Evolutionary conservation across 64 coral and sea anemone genomes (phyloP).

Genomic region (Dendronephthya gigantea): DNA sequence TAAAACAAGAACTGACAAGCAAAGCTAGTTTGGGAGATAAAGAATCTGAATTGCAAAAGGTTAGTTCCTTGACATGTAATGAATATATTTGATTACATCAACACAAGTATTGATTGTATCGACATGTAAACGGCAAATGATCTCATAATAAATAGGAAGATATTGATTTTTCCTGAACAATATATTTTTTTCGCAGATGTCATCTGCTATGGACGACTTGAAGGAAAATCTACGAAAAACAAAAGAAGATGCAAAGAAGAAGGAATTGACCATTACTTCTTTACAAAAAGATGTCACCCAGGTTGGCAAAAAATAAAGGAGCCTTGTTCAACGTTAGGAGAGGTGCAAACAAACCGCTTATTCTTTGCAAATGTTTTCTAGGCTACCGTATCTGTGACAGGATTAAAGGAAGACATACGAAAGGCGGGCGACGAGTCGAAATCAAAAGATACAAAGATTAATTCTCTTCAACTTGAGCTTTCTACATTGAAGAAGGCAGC

Average conservation of each 20-base stretch:
- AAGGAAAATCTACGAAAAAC: not conserved
- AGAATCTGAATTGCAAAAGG: not conserved
- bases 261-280: not conserved
- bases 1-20: not conserved
- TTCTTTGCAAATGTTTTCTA: not conserved
- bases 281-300: not conserved
- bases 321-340: no score
- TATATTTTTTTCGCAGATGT: not conserved
- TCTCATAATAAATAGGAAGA: not conserved
- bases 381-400: not conserved
- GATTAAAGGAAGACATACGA: not conserved
- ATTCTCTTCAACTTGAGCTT: not conserved
- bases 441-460: not conserved
- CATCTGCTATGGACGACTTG: not conserved
- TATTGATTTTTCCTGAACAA: not conserved
- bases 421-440: not conserved
- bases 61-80: not conserved
- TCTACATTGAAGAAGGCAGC: not conserved
- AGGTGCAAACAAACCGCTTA: no score
- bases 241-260: not conserved
- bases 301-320: no score
- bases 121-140: not conserved
- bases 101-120: not conserved
- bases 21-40: not conserved
- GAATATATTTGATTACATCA: not conserved